These are phyloP conservation scores for Sigmodon hispidus DNA, from an alignment of 2,113 vertebrate genomes.

Conservation along the genomic window DNA sequence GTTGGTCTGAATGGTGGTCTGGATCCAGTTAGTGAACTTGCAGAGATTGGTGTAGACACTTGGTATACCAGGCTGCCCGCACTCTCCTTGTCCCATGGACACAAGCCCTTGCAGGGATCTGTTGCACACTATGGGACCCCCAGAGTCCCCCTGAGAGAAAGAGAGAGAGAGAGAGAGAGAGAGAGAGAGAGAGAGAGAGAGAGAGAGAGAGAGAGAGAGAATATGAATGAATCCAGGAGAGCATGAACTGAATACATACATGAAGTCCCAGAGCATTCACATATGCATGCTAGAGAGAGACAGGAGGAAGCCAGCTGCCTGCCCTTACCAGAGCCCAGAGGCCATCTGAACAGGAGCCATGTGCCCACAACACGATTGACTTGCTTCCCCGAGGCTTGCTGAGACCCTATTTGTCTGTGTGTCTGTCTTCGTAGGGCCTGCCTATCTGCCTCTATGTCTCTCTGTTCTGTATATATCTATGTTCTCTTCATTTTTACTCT, in stretches of 20 bases:
- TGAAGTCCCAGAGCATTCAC: neutral
- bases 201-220: no score
- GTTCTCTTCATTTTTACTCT: neutral
- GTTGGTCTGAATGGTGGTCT: constrained; percentile 27
- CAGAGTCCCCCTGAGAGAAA: constrained; percentile 70
- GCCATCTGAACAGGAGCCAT: neutral
- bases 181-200: neutral
- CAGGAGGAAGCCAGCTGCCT: accelerated
- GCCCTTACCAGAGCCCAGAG: neutral
- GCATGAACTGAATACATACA: neutral
- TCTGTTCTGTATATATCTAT: neutral
- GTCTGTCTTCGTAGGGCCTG: neutral
- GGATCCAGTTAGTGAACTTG: constrained; percentile 70
- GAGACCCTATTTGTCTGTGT: neutral
- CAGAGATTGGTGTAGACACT: constrained; percentile 72
- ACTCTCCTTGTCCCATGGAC: constrained; percentile 65
- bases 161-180: neutral
- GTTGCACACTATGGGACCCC: constrained; percentile 59
- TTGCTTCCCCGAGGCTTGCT: neutral
- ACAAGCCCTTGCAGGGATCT: constrained; percentile 63
- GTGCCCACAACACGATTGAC: neutral
- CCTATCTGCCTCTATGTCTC: neutral
- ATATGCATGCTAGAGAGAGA: neutral
- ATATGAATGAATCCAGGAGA: neutral
- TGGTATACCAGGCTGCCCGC: constrained; percentile 33